Conservation (phyloP, 64 coral and sea anemone genomes). For the Stylophora pistillata region DNA sequence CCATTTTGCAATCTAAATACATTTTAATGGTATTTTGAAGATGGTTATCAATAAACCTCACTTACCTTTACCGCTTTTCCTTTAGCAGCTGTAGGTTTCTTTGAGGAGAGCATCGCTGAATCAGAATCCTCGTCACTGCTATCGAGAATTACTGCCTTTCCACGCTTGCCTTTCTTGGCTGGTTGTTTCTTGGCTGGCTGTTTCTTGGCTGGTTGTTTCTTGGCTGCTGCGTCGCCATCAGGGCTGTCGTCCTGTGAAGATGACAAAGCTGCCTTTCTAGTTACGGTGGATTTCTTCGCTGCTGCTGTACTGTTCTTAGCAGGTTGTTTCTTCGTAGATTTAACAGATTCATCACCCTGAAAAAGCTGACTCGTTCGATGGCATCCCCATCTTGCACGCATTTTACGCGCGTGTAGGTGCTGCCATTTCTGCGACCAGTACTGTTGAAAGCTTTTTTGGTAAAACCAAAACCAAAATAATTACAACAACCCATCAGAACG, state of each 20-base stretch:
- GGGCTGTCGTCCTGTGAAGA: neutral
- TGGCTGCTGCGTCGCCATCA: neutral
- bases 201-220: no score
- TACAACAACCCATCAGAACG: no score
- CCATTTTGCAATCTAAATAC: neutral
- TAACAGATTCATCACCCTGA: neutral
- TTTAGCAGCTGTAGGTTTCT: constrained; percentile 25
- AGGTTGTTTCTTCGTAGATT: neutral
- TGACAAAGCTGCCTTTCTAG: neutral
- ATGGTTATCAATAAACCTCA: neutral
- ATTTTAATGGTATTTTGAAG: neutral
- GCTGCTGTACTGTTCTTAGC: neutral
- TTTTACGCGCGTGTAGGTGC: no score
- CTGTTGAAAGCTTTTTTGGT: no score
- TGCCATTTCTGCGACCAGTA: no score
- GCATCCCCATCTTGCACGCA: no score
- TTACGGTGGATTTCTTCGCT: neutral
- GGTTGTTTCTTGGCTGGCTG: no score
- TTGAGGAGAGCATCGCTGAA: neutral
- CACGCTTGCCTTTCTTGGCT: constrained; percentile 32
- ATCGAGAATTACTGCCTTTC: neutral
- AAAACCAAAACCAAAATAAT: no score
- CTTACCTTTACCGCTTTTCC: neutral
- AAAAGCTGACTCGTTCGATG: no score
- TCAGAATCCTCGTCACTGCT: constrained; percentile 23